Evolutionary conservation across 2,888 invertebrate species (phyloP).

Genomic region (Argynnis bischoffii): DNA sequence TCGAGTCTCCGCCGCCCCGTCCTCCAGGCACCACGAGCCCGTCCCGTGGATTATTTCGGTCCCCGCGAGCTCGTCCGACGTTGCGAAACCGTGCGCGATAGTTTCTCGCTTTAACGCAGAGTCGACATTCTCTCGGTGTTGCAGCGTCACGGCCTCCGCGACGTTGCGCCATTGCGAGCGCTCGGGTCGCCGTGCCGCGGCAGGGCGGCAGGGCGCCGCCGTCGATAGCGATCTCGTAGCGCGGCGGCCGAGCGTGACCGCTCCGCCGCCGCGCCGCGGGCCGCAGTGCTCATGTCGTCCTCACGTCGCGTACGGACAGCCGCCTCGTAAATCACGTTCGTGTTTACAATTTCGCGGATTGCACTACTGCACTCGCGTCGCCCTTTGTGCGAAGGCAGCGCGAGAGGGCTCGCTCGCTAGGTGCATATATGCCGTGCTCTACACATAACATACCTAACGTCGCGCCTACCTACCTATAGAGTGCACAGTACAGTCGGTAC

Average conservation of each 20-base stretch:
- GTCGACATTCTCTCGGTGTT: constrained; percentile 79
- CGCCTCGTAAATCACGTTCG: constrained; percentile 69
- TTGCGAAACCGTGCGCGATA: constrained; percentile 78
- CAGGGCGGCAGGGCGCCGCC: constrained; percentile 56
- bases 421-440: constrained; percentile 67
- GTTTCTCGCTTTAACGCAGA: constrained; percentile 66
- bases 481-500: constrained; percentile 8
- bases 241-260: constrained; percentile 78
- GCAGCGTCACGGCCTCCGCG: constrained; percentile 78
- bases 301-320: constrained; percentile 58
- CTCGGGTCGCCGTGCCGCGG: constrained; percentile 62
- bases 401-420: constrained; percentile 49
- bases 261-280: constrained; percentile 55
- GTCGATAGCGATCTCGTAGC: constrained; percentile 69
- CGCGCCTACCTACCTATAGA: constrained; percentile 65
- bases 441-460: constrained; percentile 62
- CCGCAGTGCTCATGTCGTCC: constrained; percentile 48
- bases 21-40: constrained; percentile 49
- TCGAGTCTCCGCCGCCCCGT: constrained; percentile 47
- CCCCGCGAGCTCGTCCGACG: constrained; percentile 68
- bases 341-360: constrained; percentile 77
- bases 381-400: constrained; percentile 63
- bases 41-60: constrained; percentile 71
- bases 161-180: constrained; percentile 79
- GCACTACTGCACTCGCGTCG: constrained; percentile 68